Percentiles rank a stretch among this genome's conserved stretches.
phyloP scores from a whole-genome alignment of 1,140 invertebrate genomes.

The Habropoda laboriosa region DNA sequence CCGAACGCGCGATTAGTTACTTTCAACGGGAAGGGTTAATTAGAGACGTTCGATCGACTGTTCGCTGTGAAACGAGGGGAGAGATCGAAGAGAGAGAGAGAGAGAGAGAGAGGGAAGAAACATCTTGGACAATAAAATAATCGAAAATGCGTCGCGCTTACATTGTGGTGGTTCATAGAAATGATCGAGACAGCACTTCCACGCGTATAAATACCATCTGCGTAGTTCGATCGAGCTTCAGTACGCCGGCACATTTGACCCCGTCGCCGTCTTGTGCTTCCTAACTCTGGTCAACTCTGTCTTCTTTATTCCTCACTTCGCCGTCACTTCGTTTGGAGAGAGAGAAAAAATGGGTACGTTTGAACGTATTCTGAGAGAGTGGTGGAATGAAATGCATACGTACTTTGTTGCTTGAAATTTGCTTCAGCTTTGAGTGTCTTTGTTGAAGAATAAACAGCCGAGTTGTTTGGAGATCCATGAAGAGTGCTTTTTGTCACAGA shows the following conservation, averaged over 20 bases:
- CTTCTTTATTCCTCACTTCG: not conserved
- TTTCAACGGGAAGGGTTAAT: conserved; percentile 51
- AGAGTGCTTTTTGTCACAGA: no score
- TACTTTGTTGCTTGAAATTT: no score
- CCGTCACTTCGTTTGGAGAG: not conserved
- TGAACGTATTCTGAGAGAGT: not conserved
- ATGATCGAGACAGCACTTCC: conserved; percentile 21
- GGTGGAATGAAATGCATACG: not conserved
- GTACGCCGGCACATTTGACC: conserved; percentile 13
- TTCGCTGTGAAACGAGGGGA: not conserved
- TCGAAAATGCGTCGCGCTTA: not conserved
- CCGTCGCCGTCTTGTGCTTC: not conserved
- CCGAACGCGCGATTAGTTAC: conserved; percentile 49
- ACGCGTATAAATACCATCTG: conserved; percentile 60
- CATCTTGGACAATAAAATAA: conserved; percentile 16
- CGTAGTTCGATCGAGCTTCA: conserved; percentile 30
- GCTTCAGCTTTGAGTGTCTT: not conserved
- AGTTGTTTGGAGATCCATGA: no score
- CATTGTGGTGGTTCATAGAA: conserved; percentile 8
- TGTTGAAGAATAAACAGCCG: no score
- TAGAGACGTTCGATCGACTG: conserved; percentile 42
- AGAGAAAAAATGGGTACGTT: conserved; percentile 60
- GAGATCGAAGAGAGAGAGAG: no score
- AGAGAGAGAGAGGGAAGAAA: not conserved
- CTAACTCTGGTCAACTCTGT: not conserved